Evolutionary conservation across 2,888 invertebrate genomes (phyloP).

Genomic region (Campoplex capitator): DNA sequence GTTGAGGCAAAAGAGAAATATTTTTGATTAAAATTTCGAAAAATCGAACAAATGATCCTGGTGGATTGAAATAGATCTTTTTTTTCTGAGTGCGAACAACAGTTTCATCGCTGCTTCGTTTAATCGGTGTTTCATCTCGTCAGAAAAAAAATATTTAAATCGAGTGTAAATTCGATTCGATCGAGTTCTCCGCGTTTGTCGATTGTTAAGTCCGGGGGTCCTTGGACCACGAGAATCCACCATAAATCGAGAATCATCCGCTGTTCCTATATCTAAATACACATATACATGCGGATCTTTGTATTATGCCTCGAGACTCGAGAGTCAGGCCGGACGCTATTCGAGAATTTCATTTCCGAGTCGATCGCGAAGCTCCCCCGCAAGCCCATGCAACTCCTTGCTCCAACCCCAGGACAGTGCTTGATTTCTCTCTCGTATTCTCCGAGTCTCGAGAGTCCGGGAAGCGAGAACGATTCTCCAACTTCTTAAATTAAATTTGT

Average conservation of each 20-base stretch:
- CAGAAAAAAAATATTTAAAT: background rate
- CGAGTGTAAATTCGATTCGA: background rate
- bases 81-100: too few species aligned
- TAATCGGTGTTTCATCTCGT: too few species aligned
- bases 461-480: slow-evolving; percentile 51
- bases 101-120: too few species aligned
- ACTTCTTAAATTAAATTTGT: slow-evolving; percentile 78
- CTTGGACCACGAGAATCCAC: background rate
- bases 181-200: background rate
- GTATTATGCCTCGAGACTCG: background rate
- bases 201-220: background rate
- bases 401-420: slow-evolving; percentile 32
- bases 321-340: slow-evolving; percentile 66
- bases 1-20: too few species aligned
- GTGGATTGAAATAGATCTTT: too few species aligned
- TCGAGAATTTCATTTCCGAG: slow-evolving; percentile 73
- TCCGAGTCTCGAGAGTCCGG: slow-evolving; percentile 3
- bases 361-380: background rate
- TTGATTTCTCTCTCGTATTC: slow-evolving; percentile 45
- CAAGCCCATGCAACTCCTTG: background rate
- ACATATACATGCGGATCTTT: background rate
- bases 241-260: background rate
- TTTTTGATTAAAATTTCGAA: too few species aligned
- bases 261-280: background rate
- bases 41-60: too few species aligned